phyloP scores from a whole-genome alignment of 2,113 vertebrate genomes.

The Ornithorhynchus anatinus region DNA sequence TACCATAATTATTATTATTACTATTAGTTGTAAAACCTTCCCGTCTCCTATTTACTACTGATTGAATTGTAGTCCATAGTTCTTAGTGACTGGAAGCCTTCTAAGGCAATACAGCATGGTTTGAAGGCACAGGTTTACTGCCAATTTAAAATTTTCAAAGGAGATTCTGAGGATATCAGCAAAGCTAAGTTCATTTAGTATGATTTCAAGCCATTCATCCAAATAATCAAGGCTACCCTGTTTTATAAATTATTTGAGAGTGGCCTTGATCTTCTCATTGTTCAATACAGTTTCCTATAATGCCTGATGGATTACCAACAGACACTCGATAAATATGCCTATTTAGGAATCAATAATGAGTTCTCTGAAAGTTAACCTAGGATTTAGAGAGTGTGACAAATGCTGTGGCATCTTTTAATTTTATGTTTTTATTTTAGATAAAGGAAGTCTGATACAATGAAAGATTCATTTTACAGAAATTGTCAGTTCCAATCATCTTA shows the following conservation, averaged over 20 bases:
- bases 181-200: neutral
- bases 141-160: neutral
- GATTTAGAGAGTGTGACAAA: too few species aligned
- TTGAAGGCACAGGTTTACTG: neutral
- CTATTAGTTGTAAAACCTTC: neutral
- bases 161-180: neutral
- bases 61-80: neutral
- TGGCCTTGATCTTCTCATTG: too few species aligned
- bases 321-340: too few species aligned
- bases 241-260: too few species aligned
- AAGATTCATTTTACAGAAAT: neutral
- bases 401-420: fast-evolving
- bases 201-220: neutral
- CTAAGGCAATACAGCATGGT: neutral
- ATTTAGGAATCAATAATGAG: too few species aligned
- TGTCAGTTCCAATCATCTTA: fast-evolving
- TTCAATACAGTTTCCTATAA: too few species aligned
- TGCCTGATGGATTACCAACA: too few species aligned
- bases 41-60: neutral
- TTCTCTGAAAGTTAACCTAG: too few species aligned
- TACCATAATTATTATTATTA: too few species aligned
- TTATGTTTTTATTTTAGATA: neutral
- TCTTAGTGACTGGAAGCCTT: neutral
- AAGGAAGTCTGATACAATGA: neutral
- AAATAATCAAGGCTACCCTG: too few species aligned